Evolutionary conservation across 2,888 invertebrate species (phyloP).

Genomic region (Synanthedon vespiformis): DNA sequence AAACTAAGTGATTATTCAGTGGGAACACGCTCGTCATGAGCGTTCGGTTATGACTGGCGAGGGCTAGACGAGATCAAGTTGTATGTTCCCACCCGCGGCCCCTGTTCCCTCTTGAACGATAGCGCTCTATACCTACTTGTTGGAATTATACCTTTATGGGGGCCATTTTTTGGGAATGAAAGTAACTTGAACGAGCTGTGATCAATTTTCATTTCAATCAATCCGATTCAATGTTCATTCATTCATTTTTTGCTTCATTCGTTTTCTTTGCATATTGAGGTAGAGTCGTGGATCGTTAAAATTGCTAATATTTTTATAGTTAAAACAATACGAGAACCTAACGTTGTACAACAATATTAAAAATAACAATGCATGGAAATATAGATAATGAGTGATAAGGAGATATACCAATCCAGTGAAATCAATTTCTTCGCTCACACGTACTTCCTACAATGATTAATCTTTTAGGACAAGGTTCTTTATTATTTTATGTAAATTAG

Average conservation of each 20-base stretch:
- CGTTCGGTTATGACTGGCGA: too few species aligned
- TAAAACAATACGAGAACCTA: background rate
- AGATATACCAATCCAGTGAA: constrained; percentile 35
- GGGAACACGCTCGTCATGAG: too few species aligned
- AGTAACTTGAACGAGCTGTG: too few species aligned
- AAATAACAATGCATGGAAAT: background rate
- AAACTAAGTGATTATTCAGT: too few species aligned
- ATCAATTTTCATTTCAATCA: background rate
- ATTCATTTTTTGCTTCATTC: background rate
- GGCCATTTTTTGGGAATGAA: background rate
- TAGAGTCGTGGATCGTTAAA: background rate
- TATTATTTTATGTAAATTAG: constrained; percentile 56
- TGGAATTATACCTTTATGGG: too few species aligned
- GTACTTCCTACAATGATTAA: constrained; percentile 59
- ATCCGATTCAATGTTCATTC: background rate
- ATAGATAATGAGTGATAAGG: constrained; percentile 10
- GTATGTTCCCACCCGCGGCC: too few species aligned
- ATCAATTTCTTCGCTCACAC: constrained; percentile 51
- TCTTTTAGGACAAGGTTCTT: constrained; percentile 59
- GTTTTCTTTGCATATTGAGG: background rate
- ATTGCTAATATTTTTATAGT: too few species aligned
- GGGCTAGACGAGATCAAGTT: too few species aligned
- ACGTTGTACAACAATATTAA: background rate
- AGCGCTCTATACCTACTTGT: too few species aligned
- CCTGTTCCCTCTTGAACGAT: too few species aligned